Conservation (phyloP, 2,888 invertebrate species). For the Oscheius onirici region DNA sequence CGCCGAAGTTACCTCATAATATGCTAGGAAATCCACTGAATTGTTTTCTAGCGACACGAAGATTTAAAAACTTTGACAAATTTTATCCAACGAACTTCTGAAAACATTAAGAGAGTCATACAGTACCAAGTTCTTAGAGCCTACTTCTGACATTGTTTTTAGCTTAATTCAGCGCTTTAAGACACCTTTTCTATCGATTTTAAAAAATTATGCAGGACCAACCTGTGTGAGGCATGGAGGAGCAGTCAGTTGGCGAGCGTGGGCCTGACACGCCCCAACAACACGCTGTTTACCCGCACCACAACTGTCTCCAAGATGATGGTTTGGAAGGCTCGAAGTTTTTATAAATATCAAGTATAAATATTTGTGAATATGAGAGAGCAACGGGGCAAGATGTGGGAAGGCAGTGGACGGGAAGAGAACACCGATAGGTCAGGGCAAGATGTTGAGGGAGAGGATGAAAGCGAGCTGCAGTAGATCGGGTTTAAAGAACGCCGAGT, state of each 20-base stretch:
- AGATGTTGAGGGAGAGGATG: neutral
- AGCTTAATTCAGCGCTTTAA: neutral
- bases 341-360: neutral
- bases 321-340: neutral
- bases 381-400: conserved; percentile 12
- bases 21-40: too few relatives aligned
- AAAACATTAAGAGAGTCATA: neutral
- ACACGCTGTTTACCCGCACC: conserved; percentile 33
- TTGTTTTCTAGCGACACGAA: too few relatives aligned
- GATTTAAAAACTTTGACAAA: neutral
- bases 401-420: neutral
- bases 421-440: conserved; percentile 16
- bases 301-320: conserved; percentile 27
- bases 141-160: neutral
- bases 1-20: too few relatives aligned
- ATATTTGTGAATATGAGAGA: neutral
- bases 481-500: conserved; percentile 45
- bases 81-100: neutral
- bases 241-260: conserved; percentile 31
- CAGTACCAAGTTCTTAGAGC: neutral
- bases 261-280: conserved; percentile 31
- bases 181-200: neutral
- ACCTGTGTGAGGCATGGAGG: conserved; percentile 33
- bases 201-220: conserved; percentile 21
- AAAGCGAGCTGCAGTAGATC: neutral